These are phyloP conservation scores for Ciconia maguari DNA, from an alignment of 2,113 vertebrate genomes.

Conservation along the genomic window DNA sequence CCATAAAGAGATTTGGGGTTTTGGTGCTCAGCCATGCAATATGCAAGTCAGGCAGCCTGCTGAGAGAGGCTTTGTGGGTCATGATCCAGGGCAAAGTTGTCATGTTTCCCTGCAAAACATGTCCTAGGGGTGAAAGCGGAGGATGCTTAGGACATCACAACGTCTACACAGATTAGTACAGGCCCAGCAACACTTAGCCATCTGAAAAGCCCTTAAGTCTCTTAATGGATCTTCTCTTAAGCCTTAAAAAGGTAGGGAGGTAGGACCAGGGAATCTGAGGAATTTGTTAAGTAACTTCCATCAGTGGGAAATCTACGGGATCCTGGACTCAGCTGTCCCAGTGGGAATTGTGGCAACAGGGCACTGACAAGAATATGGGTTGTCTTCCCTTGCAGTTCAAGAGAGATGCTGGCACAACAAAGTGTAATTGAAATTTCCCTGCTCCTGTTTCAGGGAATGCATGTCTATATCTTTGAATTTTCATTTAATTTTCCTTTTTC, in stretches of 20 bases:
- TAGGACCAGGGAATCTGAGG: not conserved
- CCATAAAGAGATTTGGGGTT: not conserved
- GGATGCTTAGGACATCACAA: not conserved
- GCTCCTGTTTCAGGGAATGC: not conserved
- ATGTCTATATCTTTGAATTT: not conserved
- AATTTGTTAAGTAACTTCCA: not conserved
- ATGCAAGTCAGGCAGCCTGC: not conserved
- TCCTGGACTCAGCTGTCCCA: not conserved
- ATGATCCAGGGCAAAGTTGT: not conserved
- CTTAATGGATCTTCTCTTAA: conserved; percentile 2
- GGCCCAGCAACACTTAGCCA: not conserved
- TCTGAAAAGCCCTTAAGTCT: not conserved
- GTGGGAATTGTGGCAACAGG: not conserved
- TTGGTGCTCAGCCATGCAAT: not conserved
- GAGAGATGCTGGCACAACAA: not conserved
- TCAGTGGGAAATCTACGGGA: not conserved
- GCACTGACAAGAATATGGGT: accelerated
- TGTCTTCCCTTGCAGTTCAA: not conserved
- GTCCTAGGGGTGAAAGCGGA: not conserved
- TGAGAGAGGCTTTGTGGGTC: not conserved
- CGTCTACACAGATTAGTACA: not conserved
- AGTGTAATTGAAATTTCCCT: conserved; percentile 4
- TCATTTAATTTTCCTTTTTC: not conserved
- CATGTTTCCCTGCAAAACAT: not conserved
- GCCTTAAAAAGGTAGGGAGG: not conserved